A percentile compares a stretch with the other conserved stretches of the same genome.
Evolutionary conservation across 1,140 invertebrate genomes (phyloP).

Genomic region (Pseudobourletiella spinata): DNA sequence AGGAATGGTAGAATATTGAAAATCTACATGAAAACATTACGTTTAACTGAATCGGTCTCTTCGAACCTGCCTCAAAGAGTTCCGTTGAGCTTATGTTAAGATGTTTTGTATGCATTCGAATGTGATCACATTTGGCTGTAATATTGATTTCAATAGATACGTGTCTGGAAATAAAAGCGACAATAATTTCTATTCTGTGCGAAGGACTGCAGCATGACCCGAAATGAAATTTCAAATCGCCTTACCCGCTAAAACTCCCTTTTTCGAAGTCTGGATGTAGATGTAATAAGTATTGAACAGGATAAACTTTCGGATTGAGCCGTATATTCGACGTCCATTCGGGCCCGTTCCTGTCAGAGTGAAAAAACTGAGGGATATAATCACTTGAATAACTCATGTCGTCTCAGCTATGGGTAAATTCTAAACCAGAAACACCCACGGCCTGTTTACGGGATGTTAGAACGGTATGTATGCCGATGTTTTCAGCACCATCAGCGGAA

Average conservation of each 20-base stretch:
- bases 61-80: no score
- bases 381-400: no score
- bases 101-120: slow-evolving; percentile 42
- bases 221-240: no score
- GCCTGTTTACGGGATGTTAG: no score
- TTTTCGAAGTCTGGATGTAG: slow-evolving; percentile 44
- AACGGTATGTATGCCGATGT: no score
- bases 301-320: slow-evolving; percentile 56
- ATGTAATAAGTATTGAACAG: slow-evolving; percentile 50
- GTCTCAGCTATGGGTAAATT: no score
- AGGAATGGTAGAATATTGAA: background rate
- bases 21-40: background rate
- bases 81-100: background rate
- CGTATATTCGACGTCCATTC: slow-evolving; percentile 44
- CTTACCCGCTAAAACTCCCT: slow-evolving; percentile 42
- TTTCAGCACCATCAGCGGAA: no score
- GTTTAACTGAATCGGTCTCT: background rate
- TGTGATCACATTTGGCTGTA: slow-evolving; percentile 37
- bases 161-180: no score
- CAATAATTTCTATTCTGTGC: background rate
- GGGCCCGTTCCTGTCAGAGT: no score
- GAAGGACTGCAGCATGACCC: no score
- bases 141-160: slow-evolving; percentile 33
- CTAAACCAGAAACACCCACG: no score
- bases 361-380: no score